Evolutionary conservation across 2,888 invertebrate species (phyloP).

Genomic region (Pycnomerus fuliginosus): DNA sequence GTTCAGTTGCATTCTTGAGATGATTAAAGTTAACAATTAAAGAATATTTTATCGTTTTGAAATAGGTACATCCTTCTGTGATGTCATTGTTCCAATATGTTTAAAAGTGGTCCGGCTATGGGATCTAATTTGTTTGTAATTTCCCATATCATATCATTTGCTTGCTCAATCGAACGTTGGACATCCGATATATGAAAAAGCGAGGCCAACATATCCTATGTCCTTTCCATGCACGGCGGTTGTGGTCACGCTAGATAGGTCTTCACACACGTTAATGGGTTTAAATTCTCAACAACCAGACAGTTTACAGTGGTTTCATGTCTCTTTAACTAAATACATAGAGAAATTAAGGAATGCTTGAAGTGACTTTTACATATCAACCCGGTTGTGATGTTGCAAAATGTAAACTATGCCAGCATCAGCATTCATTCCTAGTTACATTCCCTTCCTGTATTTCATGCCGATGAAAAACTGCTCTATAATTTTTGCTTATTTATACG

Average conservation of each 20-base stretch:
- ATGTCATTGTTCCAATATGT: not conserved
- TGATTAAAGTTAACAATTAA: not conserved
- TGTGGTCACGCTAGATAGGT: slow-evolving; percentile 32
- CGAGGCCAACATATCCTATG: slow-evolving; percentile 23
- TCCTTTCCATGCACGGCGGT: slow-evolving; percentile 18
- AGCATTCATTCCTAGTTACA: too few relatives aligned
- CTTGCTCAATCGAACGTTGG: slow-evolving; percentile 42
- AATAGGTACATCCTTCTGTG: not conserved
- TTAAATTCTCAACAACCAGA: slow-evolving; percentile 25
- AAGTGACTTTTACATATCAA: too few relatives aligned
- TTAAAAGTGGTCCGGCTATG: slow-evolving; percentile 41
- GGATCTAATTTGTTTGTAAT: slow-evolving; percentile 51
- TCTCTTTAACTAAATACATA: slow-evolving; percentile 7
- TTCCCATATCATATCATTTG: slow-evolving; percentile 52
- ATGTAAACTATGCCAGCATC: not conserved
- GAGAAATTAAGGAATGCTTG: not conserved
- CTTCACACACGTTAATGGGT: slow-evolving; percentile 27
- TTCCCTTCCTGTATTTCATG: too few relatives aligned
- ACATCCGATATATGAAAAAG: slow-evolving; percentile 33
- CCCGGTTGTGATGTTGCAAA: not conserved
- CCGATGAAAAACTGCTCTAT: too few relatives aligned
- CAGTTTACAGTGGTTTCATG: slow-evolving; percentile 19
- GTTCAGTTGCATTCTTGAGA: not conserved
- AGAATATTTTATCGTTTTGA: not conserved
- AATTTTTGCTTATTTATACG: too few relatives aligned